These are phyloP conservation scores for Volucella inanis DNA, from an alignment of 2,888 invertebrate genomes.

Conservation along the genomic window DNA sequence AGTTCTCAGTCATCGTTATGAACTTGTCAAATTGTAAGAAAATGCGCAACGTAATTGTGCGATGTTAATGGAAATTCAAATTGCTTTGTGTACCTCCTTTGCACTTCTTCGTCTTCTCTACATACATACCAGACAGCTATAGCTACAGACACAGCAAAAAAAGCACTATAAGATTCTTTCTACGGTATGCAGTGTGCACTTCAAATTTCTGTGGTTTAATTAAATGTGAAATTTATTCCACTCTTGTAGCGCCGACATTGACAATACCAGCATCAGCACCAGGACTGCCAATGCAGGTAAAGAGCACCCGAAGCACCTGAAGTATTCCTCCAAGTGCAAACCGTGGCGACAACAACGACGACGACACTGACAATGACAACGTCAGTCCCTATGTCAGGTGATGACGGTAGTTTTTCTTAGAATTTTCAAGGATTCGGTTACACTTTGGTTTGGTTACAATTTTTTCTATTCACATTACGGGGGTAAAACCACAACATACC, in stretches of 20 bases:
- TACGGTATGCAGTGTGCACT: slow-evolving; percentile 5
- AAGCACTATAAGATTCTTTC: slow-evolving; percentile 5
- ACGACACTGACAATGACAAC: too few species aligned
- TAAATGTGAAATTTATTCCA: slow-evolving; percentile 57
- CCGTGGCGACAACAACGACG: neutral
- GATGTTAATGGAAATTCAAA: slow-evolving; percentile 36
- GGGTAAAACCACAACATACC: slow-evolving; percentile 16
- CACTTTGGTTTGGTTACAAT: slow-evolving; percentile 22
- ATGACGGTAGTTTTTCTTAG: slow-evolving; percentile 8
- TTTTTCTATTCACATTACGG: neutral
- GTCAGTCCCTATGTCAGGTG: too few species aligned
- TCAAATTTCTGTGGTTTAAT: slow-evolving; percentile 47
- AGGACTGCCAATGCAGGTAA: neutral
- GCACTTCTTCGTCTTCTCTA: neutral
- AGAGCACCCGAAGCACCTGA: neutral
- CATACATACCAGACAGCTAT: neutral
- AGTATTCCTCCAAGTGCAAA: slow-evolving; percentile 16
- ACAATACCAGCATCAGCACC: neutral
- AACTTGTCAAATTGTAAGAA: slow-evolving; percentile 17
- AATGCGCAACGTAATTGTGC: slow-evolving; percentile 23
- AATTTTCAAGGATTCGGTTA: slow-evolving; percentile 37
- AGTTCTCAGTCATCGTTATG: slow-evolving; percentile 1
- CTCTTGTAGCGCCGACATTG: slow-evolving; percentile 29
- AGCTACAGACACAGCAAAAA: neutral
- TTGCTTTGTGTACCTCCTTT: neutral